phyloP scores from a whole-genome alignment of 2,113 vertebrate species.

The Mandrillus leucophaeus region DNA sequence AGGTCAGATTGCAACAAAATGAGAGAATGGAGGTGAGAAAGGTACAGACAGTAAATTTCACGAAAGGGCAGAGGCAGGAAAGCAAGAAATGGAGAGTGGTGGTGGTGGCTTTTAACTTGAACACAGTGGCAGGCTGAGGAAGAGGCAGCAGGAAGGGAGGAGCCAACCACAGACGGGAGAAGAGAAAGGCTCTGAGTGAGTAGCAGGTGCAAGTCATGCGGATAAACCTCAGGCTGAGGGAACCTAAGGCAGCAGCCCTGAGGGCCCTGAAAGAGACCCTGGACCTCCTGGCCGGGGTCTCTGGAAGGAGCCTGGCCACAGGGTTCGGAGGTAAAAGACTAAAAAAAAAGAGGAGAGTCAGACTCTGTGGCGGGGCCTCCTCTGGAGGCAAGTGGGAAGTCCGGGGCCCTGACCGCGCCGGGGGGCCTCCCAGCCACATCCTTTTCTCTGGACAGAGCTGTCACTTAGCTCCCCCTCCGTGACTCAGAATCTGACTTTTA shows the following conservation, averaged over 20 bases:
- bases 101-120: not conserved
- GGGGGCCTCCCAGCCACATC: too few relatives aligned
- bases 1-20: not conserved
- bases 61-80: not conserved
- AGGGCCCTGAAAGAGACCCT: not conserved
- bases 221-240: accelerated
- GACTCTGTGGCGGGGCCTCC: accelerated
- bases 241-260: not conserved
- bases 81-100: not conserved
- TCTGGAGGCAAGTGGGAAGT: not conserved
- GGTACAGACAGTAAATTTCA: not conserved
- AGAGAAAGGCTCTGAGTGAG: not conserved
- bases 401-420: not conserved
- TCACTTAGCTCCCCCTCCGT: not conserved
- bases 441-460: not conserved
- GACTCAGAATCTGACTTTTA: not conserved
- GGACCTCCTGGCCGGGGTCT: not conserved
- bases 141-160: not conserved
- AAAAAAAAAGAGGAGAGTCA: not conserved
- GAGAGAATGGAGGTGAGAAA: not conserved
- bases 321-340: not conserved
- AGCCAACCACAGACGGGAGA: not conserved
- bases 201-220: accelerated
- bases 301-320: not conserved
- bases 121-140: not conserved